These are phyloP conservation scores for Cydia amplana DNA, from an alignment of 1,140 invertebrate genomes.

Conservation along the genomic window DNA sequence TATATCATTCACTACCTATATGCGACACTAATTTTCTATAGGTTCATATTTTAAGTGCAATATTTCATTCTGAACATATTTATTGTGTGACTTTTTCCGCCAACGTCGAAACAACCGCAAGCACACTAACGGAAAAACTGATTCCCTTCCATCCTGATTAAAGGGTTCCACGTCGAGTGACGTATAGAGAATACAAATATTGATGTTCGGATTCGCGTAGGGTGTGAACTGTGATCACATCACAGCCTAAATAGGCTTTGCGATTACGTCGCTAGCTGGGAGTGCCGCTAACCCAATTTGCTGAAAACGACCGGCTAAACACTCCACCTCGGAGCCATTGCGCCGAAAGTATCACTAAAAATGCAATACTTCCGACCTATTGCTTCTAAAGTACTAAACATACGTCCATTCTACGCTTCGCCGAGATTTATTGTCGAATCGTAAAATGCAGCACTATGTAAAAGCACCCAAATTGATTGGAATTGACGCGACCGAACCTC, in stretches of 20 bases:
- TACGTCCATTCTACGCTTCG: conserved; percentile 57
- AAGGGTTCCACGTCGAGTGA: conserved; percentile 28
- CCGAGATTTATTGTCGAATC: conserved; percentile 62
- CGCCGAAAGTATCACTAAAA: background rate
- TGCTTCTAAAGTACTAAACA: conserved; percentile 43
- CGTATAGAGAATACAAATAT: conserved; percentile 48
- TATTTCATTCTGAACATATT: background rate
- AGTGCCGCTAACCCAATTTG: conserved; percentile 70
- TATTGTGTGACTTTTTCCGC: background rate
- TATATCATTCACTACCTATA: too few relatives aligned
- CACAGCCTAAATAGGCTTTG: conserved; percentile 55
- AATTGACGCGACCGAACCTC: conserved; percentile 39
- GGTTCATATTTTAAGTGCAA: background rate
- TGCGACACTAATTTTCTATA: too few relatives aligned
- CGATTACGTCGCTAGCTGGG: conserved; percentile 56
- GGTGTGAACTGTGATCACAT: conserved; percentile 57
- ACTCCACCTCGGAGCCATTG: background rate
- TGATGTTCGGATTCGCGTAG: conserved; percentile 55
- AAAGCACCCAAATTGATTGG: conserved; percentile 58
- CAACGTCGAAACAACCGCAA: conserved; percentile 28
- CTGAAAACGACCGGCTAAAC: conserved; percentile 61
- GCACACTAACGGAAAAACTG: conserved; percentile 36
- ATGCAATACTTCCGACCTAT: background rate
- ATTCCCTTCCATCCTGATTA: conserved; percentile 48
- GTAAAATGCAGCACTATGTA: conserved; percentile 61